Evolutionary conservation across 2,797 vertebrate genomes (phyloP).

Genomic region (Linurgus olivaceus): DNA sequence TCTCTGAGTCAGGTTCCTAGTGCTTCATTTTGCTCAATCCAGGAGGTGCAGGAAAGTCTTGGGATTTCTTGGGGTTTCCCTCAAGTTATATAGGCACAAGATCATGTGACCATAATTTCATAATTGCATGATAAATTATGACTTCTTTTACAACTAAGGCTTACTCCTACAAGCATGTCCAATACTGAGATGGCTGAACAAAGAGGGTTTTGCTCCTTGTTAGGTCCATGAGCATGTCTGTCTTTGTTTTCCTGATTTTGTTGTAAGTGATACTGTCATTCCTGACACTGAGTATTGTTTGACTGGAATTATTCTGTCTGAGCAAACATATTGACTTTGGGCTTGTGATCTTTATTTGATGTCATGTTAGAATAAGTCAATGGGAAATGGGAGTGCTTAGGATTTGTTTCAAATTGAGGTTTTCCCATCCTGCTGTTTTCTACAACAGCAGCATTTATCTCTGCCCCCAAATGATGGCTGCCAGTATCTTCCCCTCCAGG

Average conservation of each 20-base stretch:
- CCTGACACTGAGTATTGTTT: not conserved
- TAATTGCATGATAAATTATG: not conserved
- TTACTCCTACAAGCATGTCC: not conserved
- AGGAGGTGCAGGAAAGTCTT: not conserved
- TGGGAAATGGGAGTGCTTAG: not conserved
- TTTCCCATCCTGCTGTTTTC: not conserved
- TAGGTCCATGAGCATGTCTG: not conserved
- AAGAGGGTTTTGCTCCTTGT: not conserved
- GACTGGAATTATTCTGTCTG: slow-evolving; percentile 11
- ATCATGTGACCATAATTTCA: not conserved
- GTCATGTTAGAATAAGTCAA: not conserved
- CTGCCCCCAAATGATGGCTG: not conserved
- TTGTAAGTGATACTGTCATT: not conserved
- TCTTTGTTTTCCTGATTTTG: not conserved
- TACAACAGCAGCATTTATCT: not conserved
- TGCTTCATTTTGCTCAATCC: not conserved
- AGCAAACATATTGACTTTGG: slow-evolving; percentile 1
- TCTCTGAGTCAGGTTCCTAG: not conserved
- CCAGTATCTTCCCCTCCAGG: not conserved
- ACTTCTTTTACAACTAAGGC: not conserved
- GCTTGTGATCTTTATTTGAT: not conserved
- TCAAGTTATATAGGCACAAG: not conserved
- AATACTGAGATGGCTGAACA: not conserved
- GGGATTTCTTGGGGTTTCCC: not conserved
- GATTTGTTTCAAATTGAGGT: not conserved